A percentile compares a stretch with the other conserved stretches of the same genome.
These are phyloP conservation scores for Pipistrellus nathusii DNA, from an alignment of 2,797 vertebrate genomes.

Conservation along the genomic window DNA sequence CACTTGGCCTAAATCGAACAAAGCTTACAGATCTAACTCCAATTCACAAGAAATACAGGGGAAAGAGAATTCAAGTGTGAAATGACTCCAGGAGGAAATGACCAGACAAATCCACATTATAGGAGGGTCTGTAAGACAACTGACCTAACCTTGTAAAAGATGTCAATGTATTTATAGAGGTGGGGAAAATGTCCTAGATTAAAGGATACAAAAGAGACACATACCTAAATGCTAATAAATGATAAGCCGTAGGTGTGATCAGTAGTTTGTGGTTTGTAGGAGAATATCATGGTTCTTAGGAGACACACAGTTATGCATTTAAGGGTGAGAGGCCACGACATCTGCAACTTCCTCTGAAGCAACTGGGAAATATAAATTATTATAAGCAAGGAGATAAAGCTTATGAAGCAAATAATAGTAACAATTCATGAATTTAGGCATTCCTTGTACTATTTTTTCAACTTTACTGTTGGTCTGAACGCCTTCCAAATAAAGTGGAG, in stretches of 20 bases:
- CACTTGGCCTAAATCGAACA: neutral
- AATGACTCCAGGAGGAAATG: neutral
- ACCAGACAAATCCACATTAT: neutral
- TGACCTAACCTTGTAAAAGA: neutral
- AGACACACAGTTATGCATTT: neutral
- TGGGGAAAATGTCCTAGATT: neutral
- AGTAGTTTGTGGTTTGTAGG: neutral
- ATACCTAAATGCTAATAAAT: neutral
- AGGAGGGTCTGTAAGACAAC: neutral
- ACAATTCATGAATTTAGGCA: neutral
- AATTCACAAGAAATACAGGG: slow-evolving; percentile 27
- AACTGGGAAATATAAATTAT: neutral
- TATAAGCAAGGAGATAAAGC: slow-evolving; percentile 57
- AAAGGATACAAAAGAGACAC: slow-evolving; percentile 4
- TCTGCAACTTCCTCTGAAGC: slow-evolving; percentile 28
- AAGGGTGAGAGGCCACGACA: neutral
- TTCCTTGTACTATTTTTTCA: neutral
- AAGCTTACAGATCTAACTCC: slow-evolving; percentile 11
- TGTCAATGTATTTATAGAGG: neutral
- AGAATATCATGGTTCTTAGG: slow-evolving; percentile 10
- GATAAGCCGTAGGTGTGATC: neutral
- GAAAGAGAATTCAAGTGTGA: slow-evolving; percentile 21
- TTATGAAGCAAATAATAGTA: neutral
- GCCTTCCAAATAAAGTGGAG: slow-evolving; percentile 37
- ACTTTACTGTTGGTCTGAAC: neutral